A percentile compares a stretch with the other conserved stretches of the same genome.
Evolutionary conservation across 2,797 vertebrate species (phyloP).

Genomic region (Mus minutoides): DNA sequence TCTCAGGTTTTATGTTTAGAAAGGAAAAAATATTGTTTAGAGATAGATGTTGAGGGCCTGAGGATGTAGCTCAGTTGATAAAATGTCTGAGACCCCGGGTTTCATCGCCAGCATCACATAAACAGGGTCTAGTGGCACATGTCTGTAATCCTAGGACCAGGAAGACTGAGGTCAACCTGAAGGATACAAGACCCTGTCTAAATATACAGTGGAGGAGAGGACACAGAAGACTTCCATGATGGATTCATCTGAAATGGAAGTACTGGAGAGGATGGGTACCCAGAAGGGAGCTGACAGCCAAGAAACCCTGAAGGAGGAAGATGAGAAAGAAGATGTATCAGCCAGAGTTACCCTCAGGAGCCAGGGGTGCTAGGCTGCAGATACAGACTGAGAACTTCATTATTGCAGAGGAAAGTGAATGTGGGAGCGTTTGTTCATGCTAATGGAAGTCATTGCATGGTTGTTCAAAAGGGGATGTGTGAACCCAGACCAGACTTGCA

Average conservation of each 20-base stretch:
- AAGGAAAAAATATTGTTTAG: background rate
- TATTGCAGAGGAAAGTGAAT: background rate
- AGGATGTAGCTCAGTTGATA: background rate
- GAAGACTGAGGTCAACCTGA: background rate
- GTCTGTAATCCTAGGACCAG: background rate
- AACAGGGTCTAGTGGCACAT: background rate
- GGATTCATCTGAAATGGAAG: background rate
- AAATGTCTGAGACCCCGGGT: background rate
- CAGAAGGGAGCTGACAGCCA: background rate
- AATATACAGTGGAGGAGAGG: background rate
- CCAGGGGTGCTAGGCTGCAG: background rate
- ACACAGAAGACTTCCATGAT: background rate
- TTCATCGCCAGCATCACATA: background rate
- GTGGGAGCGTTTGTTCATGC: slow-evolving; percentile 47
- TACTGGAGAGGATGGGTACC: background rate
- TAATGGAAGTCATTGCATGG: slow-evolving; percentile 51
- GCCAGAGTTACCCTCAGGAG: background rate
- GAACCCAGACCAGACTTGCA: background rate
- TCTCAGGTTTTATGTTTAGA: background rate
- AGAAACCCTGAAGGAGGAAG: background rate
- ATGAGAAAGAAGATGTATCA: background rate
- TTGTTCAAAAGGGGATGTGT: slow-evolving; percentile 46
- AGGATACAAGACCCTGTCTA: background rate
- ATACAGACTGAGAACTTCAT: background rate
- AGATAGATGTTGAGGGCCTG: background rate